Evolutionary conservation across 1,140 invertebrate genomes (phyloP).

Genomic region (Drosophila fuyamai): DNA sequence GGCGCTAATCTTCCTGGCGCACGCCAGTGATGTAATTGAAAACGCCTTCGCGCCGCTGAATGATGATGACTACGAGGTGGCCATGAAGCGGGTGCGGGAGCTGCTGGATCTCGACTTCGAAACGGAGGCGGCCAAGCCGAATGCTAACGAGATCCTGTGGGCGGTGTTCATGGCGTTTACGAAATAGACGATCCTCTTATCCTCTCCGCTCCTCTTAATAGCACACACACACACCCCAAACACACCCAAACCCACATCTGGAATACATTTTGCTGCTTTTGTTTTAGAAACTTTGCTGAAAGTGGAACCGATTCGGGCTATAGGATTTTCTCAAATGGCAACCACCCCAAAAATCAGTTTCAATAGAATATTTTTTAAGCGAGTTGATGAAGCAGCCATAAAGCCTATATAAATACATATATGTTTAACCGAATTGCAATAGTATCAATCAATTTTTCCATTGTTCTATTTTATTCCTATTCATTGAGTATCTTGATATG

Average conservation of each 20-base stretch:
- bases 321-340: slow-evolving; percentile 42
- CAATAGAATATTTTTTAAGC: slow-evolving; percentile 38
- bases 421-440: slow-evolving; percentile 32
- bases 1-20: slow-evolving; percentile 96
- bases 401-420: slow-evolving; percentile 31
- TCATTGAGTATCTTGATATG: slow-evolving; percentile 34
- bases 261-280: slow-evolving; percentile 55
- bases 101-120: slow-evolving; percentile 98
- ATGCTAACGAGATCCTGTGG: slow-evolving; percentile 97
- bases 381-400: slow-evolving; percentile 35
- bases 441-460: slow-evolving; percentile 9
- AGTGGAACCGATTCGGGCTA: slow-evolving; percentile 30
- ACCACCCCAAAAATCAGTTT: slow-evolving; percentile 28
- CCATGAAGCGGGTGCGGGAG: slow-evolving; percentile 97
- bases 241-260: slow-evolving; percentile 32
- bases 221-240: slow-evolving; percentile 34
- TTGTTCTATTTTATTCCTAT: slow-evolving; percentile 15
- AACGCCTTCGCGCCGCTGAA: slow-evolving; percentile 99
- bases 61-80: slow-evolving; percentile 99
- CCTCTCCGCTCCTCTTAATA: slow-evolving; percentile 43
- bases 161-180: slow-evolving; percentile 99
- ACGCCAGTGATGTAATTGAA: slow-evolving; percentile 99
- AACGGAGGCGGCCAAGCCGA: slow-evolving; percentile 94
- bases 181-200: slow-evolving; percentile 89
- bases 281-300: slow-evolving; percentile 48